Base-by-base conservation (phyloP, 2,888 invertebrate species). In the Cloeon dipterum region DNA sequence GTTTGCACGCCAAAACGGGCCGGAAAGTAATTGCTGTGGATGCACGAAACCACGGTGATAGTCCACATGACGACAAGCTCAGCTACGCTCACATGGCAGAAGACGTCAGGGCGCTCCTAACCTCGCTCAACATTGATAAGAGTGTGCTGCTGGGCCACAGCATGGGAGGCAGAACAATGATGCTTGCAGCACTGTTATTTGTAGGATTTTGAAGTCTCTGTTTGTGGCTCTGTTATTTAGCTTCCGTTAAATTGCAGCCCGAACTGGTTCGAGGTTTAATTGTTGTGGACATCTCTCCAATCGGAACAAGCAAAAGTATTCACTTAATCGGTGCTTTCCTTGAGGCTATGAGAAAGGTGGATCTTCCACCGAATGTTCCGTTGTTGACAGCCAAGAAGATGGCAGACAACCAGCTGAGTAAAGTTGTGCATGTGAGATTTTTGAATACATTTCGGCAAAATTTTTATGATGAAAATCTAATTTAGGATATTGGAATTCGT, bases 1-100 rank as follows among this genome's bases (percentile, higher is more conserved):
- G 66, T 0, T 61, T 82, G 36, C 56, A 67, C 41, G 65, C 66
- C 41, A 65, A 63, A 38, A 74, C 73, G 2, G 63, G 68, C 13
- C 68, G 70, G 43, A 63, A 66, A 53, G 79, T 65, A 59, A 66
- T 83, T 42, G 65, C 77, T 5, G 65, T 91, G 21, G 96, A 96
- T 59, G 77, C 82, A 5, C 66, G 94, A 51, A 94, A 96, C 58
- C 96, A 96, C 57, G 96, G 94, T 0, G 85, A 88, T 43, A 91
- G 91, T 50, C 76, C 81, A 1, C 89, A 91, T 52, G 61, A 71
- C 0, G 46, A 62, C 0, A 64, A 70, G 0, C 78, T 86, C 57
- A 67, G 64, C 18, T 91, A 88, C 50, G 55, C 62, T 8, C 65
- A 70, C 26, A 68, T 91, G 65, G 71, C 75, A 0, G 62, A 61